A percentile compares a stretch with the other conserved stretches of the same genome.
Conservation (phyloP, 2,888 invertebrate genomes). For the Drosophila nr. perissopoda region DNA sequence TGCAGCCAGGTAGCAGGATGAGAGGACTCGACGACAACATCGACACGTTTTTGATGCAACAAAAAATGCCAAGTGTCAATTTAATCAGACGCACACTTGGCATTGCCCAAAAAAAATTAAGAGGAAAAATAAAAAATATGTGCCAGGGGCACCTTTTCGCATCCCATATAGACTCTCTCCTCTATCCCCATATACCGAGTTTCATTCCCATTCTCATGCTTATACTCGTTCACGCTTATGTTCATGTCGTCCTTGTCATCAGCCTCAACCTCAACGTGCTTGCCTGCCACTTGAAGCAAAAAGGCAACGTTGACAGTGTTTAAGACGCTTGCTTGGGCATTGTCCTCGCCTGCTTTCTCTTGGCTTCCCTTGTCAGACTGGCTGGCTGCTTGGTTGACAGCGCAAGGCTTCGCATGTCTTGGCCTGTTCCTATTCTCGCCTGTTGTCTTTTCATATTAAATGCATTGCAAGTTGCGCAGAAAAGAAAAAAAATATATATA, state of each 20-base stretch:
- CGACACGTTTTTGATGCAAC: slow-evolving; percentile 74
- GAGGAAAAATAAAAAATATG: slow-evolving; percentile 1
- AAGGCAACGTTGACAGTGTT: slow-evolving; percentile 81
- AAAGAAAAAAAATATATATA: slow-evolving; percentile 19
- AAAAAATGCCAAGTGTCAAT: slow-evolving; percentile 80
- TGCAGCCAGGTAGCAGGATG: slow-evolving; percentile 18
- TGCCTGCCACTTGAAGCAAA: slow-evolving; percentile 73
- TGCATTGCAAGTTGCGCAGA: slow-evolving; percentile 68
- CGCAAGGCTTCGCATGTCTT: slow-evolving; percentile 57
- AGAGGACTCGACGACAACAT: slow-evolving; percentile 15
- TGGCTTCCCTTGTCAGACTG: slow-evolving; percentile 11
- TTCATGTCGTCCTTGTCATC: slow-evolving; percentile 23
- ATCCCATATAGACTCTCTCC: background rate
- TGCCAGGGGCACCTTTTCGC: slow-evolving; percentile 33
- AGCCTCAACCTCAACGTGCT: slow-evolving; percentile 26
- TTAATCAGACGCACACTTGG: slow-evolving; percentile 76
- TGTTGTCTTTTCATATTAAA: slow-evolving; percentile 81
- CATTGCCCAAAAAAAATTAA: slow-evolving; percentile 29
- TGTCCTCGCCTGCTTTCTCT: slow-evolving; percentile 69
- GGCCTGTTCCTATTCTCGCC: slow-evolving; percentile 56
- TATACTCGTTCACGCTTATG: slow-evolving; percentile 23
- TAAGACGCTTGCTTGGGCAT: slow-evolving; percentile 76
- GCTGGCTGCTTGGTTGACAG: slow-evolving; percentile 53
- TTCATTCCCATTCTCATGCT: slow-evolving; percentile 3
- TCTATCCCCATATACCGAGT: slow-evolving; percentile 4